Evolutionary conservation across 2,797 vertebrate genomes (phyloP), one percentile per base, ranked within the genome.

Genomic region (Myioborus miniatus): DNA sequence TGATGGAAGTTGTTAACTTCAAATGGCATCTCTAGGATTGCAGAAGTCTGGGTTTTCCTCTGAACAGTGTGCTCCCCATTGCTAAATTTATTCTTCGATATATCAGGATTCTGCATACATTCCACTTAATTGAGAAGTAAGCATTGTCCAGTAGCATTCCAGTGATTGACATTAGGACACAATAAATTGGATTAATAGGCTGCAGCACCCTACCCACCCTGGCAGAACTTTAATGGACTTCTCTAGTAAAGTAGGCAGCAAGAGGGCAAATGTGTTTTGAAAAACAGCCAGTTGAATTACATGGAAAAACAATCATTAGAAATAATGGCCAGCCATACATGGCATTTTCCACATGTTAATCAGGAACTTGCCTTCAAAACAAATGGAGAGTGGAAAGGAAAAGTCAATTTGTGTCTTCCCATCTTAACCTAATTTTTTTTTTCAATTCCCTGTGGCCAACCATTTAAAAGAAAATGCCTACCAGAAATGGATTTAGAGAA

Each of bases 1-100:
- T 91, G 96, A 96, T 91, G 77, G 95, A 95, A 96, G 80, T 70
- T 94, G 93, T 89, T 96, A 82, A 89, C 94, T 96, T 97, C 95
- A 96, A 89, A 96, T 97, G 94, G 84, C 92, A 92, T 87, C 90
- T 84, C 4, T 15, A 85, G 92, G 83, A 43, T 68, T 95, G 83
- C 64, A 87, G 41, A 89, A 94, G 43, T 83, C 83, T 94, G 60
- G 43, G 9, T 41, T 70, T 90, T 92, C 83, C 76, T 88, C 89
- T 87, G 82, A 85, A 64, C 50, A 88, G 58, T 32, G 23, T 83
- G 70, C 74, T 90, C 58, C 89, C 87, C 67, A 41, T 70, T 81
- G 90, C 90, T 94, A 72, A 90, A 89, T 94, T 88, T 89, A 90
- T 89, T 93, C 82, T 41, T 71, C 46, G 1, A 11, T 77, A 12